Percentiles rank a stretch among this genome's conserved stretches.
These are phyloP conservation scores for Petrophora chlorosata DNA, from an alignment of 2,888 invertebrate genomes.

Conservation along the genomic window DNA sequence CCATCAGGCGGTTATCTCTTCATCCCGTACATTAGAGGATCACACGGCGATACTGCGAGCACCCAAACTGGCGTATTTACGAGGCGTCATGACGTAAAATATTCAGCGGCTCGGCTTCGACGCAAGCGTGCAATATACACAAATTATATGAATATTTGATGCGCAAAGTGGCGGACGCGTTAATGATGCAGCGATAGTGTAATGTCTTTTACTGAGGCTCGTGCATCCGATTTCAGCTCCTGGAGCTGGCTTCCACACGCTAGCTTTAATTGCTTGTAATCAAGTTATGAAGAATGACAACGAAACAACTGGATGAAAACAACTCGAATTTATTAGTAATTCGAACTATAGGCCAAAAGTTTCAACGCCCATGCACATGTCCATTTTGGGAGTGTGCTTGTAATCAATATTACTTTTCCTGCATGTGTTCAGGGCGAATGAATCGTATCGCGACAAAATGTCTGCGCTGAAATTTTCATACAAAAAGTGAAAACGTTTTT, in stretches of 20 bases:
- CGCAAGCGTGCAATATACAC: conserved; percentile 47
- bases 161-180: conserved; percentile 34
- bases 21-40: conserved; percentile 14
- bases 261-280: too few species aligned
- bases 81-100: conserved; percentile 46
- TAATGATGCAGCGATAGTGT: conserved; percentile 32
- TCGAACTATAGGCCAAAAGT: too few species aligned
- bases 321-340: too few species aligned
- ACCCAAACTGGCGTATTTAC: conserved; percentile 42
- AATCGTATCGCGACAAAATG: too few species aligned
- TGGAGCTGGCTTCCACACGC: not conserved
- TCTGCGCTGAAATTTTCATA: too few species aligned
- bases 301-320: too few species aligned
- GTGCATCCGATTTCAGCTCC: not conserved
- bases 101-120: conserved; percentile 47
- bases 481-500: too few species aligned
- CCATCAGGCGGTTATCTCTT: conserved; percentile 12
- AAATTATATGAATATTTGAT: conserved; percentile 50
- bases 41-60: conserved; percentile 12
- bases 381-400: too few species aligned
- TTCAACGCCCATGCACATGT: too few species aligned
- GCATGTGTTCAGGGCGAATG: too few species aligned
- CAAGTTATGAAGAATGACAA: too few species aligned
- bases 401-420: too few species aligned
- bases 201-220: conserved; percentile 7